These are phyloP conservation scores for Fistularia tabacaria DNA, from an alignment of 2,797 vertebrate species.

Conservation along the genomic window DNA sequence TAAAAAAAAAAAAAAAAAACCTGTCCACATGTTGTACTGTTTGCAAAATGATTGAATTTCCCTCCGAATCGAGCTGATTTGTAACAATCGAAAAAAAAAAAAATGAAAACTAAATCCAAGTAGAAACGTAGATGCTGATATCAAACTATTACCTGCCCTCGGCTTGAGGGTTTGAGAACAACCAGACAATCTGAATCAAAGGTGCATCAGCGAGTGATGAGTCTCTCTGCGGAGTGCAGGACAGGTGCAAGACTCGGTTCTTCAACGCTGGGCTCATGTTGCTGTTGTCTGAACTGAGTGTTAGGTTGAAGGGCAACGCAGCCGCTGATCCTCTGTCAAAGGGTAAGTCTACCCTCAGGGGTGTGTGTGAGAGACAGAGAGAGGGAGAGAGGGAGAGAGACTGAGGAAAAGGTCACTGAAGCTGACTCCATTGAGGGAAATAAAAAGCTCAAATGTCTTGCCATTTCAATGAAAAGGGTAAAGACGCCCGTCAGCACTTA, in stretches of 20 bases:
- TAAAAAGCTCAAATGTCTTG: conserved; percentile 71
- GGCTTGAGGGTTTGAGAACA: too few relatives aligned
- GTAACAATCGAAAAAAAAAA: too few relatives aligned
- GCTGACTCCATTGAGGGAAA: conserved; percentile 61
- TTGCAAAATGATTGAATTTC: too few relatives aligned
- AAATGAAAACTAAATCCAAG: too few relatives aligned
- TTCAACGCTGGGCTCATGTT: conserved; percentile 42
- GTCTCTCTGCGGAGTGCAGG: not conserved
- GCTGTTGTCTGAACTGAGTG: conserved; percentile 44
- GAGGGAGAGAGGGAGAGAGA: not conserved
- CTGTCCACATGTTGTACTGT: too few relatives aligned
- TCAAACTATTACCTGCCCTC: too few relatives aligned
- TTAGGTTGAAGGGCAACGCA: conserved; percentile 47
- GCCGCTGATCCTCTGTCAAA: conserved; percentile 60
- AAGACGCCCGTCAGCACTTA: conserved; percentile 62
- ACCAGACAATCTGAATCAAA: too few relatives aligned
- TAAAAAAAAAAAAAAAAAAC: too few relatives aligned
- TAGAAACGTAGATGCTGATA: too few relatives aligned
- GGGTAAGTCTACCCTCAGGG: conserved; percentile 52
- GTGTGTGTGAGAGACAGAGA: not conserved
- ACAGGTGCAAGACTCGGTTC: conserved; percentile 7
- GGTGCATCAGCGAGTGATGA: not conserved
- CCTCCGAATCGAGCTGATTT: too few relatives aligned
- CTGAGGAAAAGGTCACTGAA: conserved; percentile 56
- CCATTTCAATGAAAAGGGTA: conserved; percentile 69